Base-by-base conservation (phyloP, 2,888 invertebrate genomes). In the Xylocampa areola region DNA sequence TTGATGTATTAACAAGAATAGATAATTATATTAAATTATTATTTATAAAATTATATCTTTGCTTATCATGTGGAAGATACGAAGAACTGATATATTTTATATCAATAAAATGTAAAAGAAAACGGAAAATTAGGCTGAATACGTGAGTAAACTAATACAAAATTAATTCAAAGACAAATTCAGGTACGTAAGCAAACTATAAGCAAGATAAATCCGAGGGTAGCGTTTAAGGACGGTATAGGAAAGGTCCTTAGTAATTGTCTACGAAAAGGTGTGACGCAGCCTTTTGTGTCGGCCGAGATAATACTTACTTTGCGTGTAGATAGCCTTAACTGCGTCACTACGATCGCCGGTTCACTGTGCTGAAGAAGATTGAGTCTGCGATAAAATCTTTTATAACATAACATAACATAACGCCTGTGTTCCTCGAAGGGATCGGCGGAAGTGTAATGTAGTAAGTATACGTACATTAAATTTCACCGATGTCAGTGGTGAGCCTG, bases 121-220 rank as follows among this genome's bases (percentile, higher is more conserved):
- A n/a, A n/a, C n/a, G n/a, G n/a, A n/a, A n/a, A 13, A 11, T 37
- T 23, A 45, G 51, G 36, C 51, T 68, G 35, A 51, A 54, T 33
- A 40, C 13, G 32, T 44, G 39, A 50, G 21, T 11, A 47, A 51
- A 51, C 60, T 58, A 32, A 40, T 59, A 64, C 44, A 14, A 53
- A 66, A 60, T 73, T 74, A 62, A 53, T 53, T 60, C 50, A 3
- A 43, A 49, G 29, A 57, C 43, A 54, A 40, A 66, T 59, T 51
- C 23, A 48, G 50, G 41, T 52, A 39, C 37, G 19, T 39, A 57
- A 49, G 52, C 32, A 73, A 33, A 47, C 39, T 51, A 55, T 59
- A 55, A 50, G 32, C 49, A 60, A 58, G 60, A 74, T 58, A 67
- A 67, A 67, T 62, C 58, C 49, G 36, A 43, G 48, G 40, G 51